Base-by-base conservation (phyloP, 2,888 invertebrate genomes). In the Agrochola macilenta region DNA sequence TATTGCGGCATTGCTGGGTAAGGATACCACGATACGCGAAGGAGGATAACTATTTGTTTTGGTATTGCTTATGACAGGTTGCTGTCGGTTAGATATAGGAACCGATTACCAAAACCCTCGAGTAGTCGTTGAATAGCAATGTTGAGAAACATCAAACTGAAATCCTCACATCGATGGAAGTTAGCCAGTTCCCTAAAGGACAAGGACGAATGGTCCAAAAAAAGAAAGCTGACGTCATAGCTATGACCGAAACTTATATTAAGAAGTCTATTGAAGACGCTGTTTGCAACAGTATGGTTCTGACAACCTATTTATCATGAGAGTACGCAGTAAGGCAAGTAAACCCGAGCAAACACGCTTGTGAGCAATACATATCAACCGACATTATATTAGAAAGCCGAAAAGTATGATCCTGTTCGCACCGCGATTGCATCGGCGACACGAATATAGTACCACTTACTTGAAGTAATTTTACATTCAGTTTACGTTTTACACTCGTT, bases 301-400 rank as follows among this genome's bases (percentile, higher is more conserved):
- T 8, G 26, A 23, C 20, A 68, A n/a, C 9, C 30, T n/a, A 17
- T n/a, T n/a, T 8, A 79, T 17, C 17, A n/a, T 52, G 30, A 58
- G 4, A 20, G 39, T 52, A 43, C 8, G 26, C 23, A 57, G 30
- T 43, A 23, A 74, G 23, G 11, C 4, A 20, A 68, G 26, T 46
- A 30, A 64, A 58, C 39, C 65, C 61, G 4, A 14, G 30, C 20
- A 12, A 39, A 46, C 66, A 12, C 46, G 49, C 66, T 12, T 49
- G 54, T 9, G 14, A 9, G 39, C 70, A 68, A 60, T 64, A 78
- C 39, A 61, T 58, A 69, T 46, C 49, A 60, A 14, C 20, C 49
- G 39, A 74, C 74, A 64, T 79, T 79, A 60, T 26, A 64, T 63
- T 71, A 68, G 84, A 83, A 70, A 83, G 79, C 73, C 17, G n/a